A percentile compares a stretch with the other conserved stretches of the same genome.
Evolutionary conservation across 2,888 invertebrate genomes (phyloP).

Genomic region (Cepaea hortensis): DNA sequence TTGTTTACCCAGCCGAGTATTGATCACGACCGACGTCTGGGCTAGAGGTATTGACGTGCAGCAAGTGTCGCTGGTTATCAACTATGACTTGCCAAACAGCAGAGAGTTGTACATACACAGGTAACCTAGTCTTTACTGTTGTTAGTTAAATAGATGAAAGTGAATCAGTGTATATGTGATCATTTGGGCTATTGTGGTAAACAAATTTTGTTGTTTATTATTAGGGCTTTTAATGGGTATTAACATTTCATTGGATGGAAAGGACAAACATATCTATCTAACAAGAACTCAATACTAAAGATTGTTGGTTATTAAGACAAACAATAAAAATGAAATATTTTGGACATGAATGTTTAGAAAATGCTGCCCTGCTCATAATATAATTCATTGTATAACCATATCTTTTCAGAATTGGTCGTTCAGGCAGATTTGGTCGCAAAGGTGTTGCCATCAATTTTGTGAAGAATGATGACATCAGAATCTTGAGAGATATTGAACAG

Average conservation of each 20-base stretch:
- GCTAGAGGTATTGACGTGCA: slow-evolving; percentile 99
- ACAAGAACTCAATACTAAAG: too few relatives aligned
- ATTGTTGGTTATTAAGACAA: too few relatives aligned
- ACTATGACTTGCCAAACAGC: slow-evolving; percentile 99
- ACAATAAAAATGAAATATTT: too few relatives aligned
- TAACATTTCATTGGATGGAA: too few relatives aligned
- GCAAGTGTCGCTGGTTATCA: slow-evolving; percentile 98
- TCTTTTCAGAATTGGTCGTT: slow-evolving; percentile 91
- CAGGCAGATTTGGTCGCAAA: slow-evolving; percentile 97
- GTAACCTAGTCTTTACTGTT: slow-evolving; percentile 63
- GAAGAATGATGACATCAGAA: slow-evolving; percentile 99
- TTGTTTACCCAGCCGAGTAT: slow-evolving; percentile 80
- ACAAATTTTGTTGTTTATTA: too few relatives aligned
- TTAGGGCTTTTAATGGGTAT: too few relatives aligned
- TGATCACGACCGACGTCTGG: slow-evolving; percentile 99
- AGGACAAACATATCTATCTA: too few relatives aligned
- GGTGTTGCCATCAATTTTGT: slow-evolving; percentile 99
- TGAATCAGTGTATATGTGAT: too few relatives aligned
- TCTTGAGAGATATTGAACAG: slow-evolving; percentile 98
- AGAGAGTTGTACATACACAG: slow-evolving; percentile 99
- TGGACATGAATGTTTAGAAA: too few relatives aligned
- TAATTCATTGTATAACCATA: slow-evolving; percentile 20
- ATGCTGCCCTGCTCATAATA: too few relatives aligned
- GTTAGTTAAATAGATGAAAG: too few relatives aligned
- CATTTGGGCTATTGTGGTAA: too few relatives aligned